Conservation (phyloP, 2,113 vertebrate genomes). For the Fulica atra region DNA sequence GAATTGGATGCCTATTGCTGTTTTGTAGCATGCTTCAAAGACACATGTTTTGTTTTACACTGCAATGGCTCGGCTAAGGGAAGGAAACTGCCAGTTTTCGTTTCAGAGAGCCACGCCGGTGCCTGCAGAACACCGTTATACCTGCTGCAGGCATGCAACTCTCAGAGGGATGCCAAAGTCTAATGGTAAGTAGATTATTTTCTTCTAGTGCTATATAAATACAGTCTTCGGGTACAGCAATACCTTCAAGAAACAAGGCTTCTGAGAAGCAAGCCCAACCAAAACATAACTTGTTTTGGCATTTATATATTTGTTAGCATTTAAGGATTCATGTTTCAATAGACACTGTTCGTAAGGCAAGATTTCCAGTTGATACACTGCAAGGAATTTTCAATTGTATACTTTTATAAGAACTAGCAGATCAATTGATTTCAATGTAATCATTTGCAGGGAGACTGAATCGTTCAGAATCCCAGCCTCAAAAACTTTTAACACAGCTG, state of each 20-base stretch:
- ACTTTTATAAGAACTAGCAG: conserved; percentile 50
- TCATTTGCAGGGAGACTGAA: conserved; percentile 48
- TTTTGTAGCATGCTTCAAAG: neutral
- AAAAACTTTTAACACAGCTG: conserved; percentile 72
- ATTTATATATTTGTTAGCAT: neutral
- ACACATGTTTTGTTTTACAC: neutral
- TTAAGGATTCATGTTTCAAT: conserved; percentile 19
- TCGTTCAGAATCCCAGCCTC: conserved; percentile 26
- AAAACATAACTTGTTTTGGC: neutral
- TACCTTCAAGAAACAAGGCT: conserved; percentile 20
- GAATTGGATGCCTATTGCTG: neutral
- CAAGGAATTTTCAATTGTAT: neutral
- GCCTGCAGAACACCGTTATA: neutral
- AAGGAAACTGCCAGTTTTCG: neutral
- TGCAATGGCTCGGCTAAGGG: neutral
- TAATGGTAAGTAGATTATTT: conserved; percentile 30
- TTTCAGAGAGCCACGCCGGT: neutral
- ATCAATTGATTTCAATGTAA: conserved; percentile 62
- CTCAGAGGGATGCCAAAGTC: conserved; percentile 37
- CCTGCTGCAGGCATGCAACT: neutral
- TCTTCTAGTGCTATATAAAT: conserved; percentile 12
- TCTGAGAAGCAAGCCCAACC: conserved; percentile 13
- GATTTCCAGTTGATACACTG: neutral
- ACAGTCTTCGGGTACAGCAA: conserved; percentile 13
- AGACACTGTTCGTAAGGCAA: neutral